Evolutionary conservation across 2,797 vertebrate genomes (phyloP).

Genomic region (Saxicola maurus): DNA sequence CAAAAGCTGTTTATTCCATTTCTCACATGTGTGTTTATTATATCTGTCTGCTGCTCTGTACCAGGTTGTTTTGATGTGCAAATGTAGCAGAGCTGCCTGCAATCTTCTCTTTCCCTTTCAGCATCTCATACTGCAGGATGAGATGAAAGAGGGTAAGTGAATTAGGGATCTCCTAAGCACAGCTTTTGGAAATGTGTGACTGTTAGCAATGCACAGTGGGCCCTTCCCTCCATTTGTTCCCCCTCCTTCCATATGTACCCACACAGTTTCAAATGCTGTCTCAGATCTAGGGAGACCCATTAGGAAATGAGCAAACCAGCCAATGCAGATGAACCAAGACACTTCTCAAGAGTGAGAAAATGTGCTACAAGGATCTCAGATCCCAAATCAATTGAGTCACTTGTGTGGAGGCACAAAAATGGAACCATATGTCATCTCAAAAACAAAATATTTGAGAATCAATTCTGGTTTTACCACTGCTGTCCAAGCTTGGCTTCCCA

Average conservation of each 20-base stretch:
- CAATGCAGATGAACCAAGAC: neutral
- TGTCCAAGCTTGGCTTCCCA: conserved; percentile 12
- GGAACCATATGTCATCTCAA: neutral
- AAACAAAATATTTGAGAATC: conserved; percentile 42
- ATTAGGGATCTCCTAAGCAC: neutral
- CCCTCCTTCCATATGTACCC: neutral
- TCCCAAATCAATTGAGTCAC: conserved; percentile 11
- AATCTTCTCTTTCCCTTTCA: neutral
- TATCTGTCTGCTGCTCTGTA: neutral
- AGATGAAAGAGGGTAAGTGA: conserved; percentile 38
- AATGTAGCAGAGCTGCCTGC: neutral
- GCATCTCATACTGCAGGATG: neutral
- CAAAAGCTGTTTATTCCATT: neutral
- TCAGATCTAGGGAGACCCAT: conserved; percentile 10
- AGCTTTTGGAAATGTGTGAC: neutral
- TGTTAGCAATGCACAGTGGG: neutral
- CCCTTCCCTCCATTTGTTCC: conserved; percentile 1
- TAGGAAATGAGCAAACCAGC: neutral
- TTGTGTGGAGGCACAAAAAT: neutral
- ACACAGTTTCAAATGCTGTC: neutral
- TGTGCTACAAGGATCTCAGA: conserved; percentile 8
- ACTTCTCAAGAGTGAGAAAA: conserved; percentile 2
- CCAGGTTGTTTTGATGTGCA: neutral
- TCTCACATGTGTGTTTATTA: neutral
- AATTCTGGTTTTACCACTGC: neutral